Percentiles rank a stretch among this genome's conserved stretches.
Conservation (phyloP, 53 echinoderm and acorn worm species). For the Paracentrotus lividus region DNA sequence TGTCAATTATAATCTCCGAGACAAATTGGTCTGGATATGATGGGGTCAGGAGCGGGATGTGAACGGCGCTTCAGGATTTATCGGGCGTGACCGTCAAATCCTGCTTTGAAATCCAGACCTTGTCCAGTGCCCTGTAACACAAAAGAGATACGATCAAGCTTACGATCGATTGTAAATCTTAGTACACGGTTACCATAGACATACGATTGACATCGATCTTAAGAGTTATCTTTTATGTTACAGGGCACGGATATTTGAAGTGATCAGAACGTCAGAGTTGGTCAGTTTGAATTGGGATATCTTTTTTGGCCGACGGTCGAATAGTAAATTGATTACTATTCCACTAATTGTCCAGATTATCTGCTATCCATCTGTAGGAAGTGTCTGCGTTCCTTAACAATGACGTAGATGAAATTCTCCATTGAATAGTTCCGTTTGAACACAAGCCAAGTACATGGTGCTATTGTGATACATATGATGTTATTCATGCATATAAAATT, state of each 20-base stretch:
- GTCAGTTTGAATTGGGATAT: conserved; percentile 28
- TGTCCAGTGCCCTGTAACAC: not conserved
- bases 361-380: not conserved
- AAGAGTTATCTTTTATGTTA: no score
- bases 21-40: conserved; percentile 40
- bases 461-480: not conserved
- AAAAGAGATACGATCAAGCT: no score
- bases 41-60: conserved; percentile 28
- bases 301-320: not conserved
- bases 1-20: conserved; percentile 46
- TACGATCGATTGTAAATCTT: no score
- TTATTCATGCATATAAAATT: not conserved
- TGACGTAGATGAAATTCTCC: conserved; percentile 29
- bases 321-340: not conserved
- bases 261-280: not conserved
- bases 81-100: conserved; percentile 2
- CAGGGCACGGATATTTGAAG: no score
- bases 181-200: no score
- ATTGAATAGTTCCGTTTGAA: conserved; percentile 18
- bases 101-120: conserved; percentile 5
- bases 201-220: no score
- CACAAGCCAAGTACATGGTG: not conserved
- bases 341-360: not conserved
- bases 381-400: conserved; percentile 14
- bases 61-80: conserved; percentile 15